A percentile compares a stretch with the other conserved stretches of the same genome.
Conservation (phyloP, 2,888 invertebrate genomes). For the Cerastoderma edule region DNA sequence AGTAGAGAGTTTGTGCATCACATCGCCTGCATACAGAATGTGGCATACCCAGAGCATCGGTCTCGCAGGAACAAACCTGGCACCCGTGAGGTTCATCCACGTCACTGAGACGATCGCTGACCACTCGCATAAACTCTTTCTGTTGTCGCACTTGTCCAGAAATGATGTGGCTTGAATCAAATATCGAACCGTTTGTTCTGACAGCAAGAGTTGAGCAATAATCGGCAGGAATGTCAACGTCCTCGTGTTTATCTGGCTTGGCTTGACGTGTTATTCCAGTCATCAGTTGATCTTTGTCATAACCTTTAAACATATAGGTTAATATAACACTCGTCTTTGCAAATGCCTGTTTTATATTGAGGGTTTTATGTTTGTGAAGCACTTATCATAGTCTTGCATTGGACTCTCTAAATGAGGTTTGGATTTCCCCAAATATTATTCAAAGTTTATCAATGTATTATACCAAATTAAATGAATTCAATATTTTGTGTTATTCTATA, state of each 20-base stretch:
- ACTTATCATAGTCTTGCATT: too few species aligned
- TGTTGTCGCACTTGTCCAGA: slow-evolving; percentile 64
- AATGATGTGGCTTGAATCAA: slow-evolving; percentile 85
- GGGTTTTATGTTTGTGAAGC: too few species aligned
- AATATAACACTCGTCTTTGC: too few species aligned
- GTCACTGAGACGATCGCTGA: slow-evolving; percentile 80
- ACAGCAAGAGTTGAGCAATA: slow-evolving; percentile 88
- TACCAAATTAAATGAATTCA: too few species aligned
- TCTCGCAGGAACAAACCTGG: slow-evolving; percentile 84
- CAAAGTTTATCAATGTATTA: too few species aligned
- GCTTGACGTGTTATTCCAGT: slow-evolving; percentile 84
- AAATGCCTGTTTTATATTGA: too few species aligned
- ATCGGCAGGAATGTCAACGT: slow-evolving; percentile 76
- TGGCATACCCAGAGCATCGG: slow-evolving; percentile 83
- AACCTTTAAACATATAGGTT: too few species aligned
- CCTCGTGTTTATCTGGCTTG: slow-evolving; percentile 84
- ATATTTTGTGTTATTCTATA: too few species aligned
- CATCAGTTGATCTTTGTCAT: slow-evolving; percentile 86
- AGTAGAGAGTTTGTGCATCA: slow-evolving; percentile 41
- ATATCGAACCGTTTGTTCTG: slow-evolving; percentile 88
- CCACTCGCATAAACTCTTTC: slow-evolving; percentile 81
- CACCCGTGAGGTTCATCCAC: slow-evolving; percentile 82
- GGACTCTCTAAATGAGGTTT: too few species aligned
- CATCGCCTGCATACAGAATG: slow-evolving; percentile 81
- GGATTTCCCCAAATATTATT: too few species aligned